Base-by-base conservation (phyloP, 2,888 invertebrate species). In the Microctonus aethiopoides region DNA sequence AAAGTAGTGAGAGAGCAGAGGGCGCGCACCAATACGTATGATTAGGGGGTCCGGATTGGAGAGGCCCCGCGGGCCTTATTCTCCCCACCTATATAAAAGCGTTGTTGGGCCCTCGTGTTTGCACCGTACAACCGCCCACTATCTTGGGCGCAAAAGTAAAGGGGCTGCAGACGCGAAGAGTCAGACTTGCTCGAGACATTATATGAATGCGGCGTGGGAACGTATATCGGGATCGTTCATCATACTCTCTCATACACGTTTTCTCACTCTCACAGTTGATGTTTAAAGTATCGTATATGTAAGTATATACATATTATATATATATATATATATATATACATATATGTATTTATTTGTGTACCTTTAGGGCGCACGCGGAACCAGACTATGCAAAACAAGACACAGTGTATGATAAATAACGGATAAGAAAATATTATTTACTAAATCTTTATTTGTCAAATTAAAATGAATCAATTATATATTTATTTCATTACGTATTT, bases 211-310 rank as follows among this genome's bases (percentile, higher is more conserved):
- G 46, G 82, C 84, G 84, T 84, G 84, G 83, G 84, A 84, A 84
- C 84, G 79, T 81, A 20, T 46, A 83, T 83, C 81, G 81, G 79
- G 81, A 84, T n/a, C 83, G 83, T 83, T 80, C 81, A 82, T 83
- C 83, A 81, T 82, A 71, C 63, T 64, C 65, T 57, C 68, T 68
- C 34, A 39, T 59, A 61, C 56, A 7, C 13, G 9, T 36, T 13
- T 11, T 65, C 20, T 16, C 16, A 4, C 46, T 46, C 46, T 16
- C 46, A 16, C 46, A 16, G 16, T 46, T 46, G 46, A 16, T 46
- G 16, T 20, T 46, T 20, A 39, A 39, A 39, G 39, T 39, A 39
- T 39, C n/a, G 26, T 46, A 46, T 68, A 41, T 59, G 34, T n/a
- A n/a, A n/a, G n/a, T n/a, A n/a, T n/a, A n/a, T n/a, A n/a, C n/a